A percentile compares a stretch with the other conserved stretches of the same genome.
Conservation (phyloP, 1,140 invertebrate species). For the Globodera ellingtonae region DNA sequence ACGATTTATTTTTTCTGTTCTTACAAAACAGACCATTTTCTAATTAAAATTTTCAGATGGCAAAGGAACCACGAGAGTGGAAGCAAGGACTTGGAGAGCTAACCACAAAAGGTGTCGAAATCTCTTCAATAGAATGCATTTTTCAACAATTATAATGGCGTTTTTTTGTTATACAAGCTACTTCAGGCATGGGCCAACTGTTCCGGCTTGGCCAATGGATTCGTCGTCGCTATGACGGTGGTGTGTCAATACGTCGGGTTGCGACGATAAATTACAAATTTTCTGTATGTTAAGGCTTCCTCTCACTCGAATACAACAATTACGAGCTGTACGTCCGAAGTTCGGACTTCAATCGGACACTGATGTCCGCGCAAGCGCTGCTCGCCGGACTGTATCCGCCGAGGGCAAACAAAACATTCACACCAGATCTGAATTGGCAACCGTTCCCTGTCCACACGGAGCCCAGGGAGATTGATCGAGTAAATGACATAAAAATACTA, state of each 20-base stretch:
- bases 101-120: conserved; percentile 36
- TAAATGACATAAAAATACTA: conserved; percentile 6
- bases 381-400: conserved; percentile 64
- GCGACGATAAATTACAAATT: conserved; percentile 33
- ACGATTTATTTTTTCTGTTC: neutral
- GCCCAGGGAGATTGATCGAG: conserved; percentile 49
- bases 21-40: no score
- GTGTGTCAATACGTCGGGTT: conserved; percentile 34
- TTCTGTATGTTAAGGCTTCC: conserved; percentile 49
- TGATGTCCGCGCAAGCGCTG: conserved; percentile 65
- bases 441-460: conserved; percentile 66
- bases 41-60: neutral
- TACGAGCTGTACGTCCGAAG: conserved; percentile 57
- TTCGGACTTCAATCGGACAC: conserved; percentile 64
- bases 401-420: conserved; percentile 44
- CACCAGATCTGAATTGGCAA: conserved; percentile 58
- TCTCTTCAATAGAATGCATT: conserved; percentile 11
- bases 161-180: neutral
- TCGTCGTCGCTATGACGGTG: conserved; percentile 55
- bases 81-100: conserved; percentile 58
- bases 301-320: conserved; percentile 19
- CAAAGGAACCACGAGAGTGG: conserved; percentile 41
- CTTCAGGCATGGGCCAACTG: conserved; percentile 50
- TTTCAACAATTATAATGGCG: neutral
- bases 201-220: conserved; percentile 58